Conservation (phyloP, 2,113 vertebrate species). For the Sinocyclocheilus maitianheensis region DNA sequence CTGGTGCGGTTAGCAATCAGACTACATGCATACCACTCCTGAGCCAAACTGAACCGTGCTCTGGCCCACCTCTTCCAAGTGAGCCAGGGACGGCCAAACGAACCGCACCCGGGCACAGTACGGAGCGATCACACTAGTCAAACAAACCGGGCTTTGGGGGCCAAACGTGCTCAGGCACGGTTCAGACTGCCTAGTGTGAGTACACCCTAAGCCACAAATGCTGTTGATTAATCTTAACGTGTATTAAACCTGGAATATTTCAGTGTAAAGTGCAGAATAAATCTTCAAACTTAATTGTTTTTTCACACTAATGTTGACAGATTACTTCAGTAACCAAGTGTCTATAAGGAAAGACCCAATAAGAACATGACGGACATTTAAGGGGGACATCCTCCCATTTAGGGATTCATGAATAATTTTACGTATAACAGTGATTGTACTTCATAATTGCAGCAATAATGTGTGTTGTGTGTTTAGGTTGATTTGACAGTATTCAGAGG, state of each 20-base stretch:
- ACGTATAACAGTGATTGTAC: slow-evolving; percentile 18
- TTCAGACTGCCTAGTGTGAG: too few relatives aligned
- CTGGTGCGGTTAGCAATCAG: too few relatives aligned
- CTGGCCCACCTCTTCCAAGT: too few relatives aligned
- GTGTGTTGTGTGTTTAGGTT: slow-evolving; percentile 24
- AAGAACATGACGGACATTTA: slow-evolving; percentile 7
- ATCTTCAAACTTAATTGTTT: not conserved
- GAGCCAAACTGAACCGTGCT: too few relatives aligned
- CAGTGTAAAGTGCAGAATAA: not conserved
- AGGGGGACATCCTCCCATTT: not conserved
- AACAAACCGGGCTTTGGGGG: too few relatives aligned
- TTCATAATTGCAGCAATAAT: slow-evolving; percentile 28
- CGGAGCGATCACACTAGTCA: too few relatives aligned
- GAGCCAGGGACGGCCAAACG: too few relatives aligned
- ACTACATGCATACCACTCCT: too few relatives aligned
- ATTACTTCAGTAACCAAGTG: not conserved
- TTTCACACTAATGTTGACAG: not conserved
- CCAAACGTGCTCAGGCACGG: too few relatives aligned
- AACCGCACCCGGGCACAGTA: too few relatives aligned
- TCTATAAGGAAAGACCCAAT: slow-evolving; percentile 13
- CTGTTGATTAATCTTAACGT: not conserved
- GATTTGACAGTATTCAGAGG: slow-evolving; percentile 31
- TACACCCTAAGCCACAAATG: not conserved
- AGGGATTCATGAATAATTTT: slow-evolving; percentile 15
- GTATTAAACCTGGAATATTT: not conserved